Conservation (phyloP, 2,797 vertebrate genomes). For the Crax fasciolata region DNA sequence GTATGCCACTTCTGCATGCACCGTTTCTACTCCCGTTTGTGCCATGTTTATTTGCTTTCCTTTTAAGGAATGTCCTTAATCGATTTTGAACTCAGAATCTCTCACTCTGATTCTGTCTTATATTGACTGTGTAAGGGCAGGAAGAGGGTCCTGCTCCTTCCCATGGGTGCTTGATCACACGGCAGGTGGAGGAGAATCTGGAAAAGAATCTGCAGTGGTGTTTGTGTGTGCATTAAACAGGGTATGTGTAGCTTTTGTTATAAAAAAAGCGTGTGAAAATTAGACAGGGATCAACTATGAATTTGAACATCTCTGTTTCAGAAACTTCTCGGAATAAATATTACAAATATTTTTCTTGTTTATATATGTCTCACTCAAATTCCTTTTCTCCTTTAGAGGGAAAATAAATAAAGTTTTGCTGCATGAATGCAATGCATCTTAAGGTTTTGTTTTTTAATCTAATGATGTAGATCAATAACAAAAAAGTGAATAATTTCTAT, state of each 20-base stretch:
- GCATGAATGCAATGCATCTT: neutral
- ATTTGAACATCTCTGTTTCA: neutral
- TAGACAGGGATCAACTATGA: neutral
- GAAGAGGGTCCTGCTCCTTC: neutral
- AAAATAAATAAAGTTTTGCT: neutral
- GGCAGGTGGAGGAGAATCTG: neutral
- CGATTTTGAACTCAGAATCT: neutral
- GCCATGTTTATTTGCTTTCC: neutral
- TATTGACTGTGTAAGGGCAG: neutral
- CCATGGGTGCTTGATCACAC: neutral
- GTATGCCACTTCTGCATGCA: neutral
- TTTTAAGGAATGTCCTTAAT: neutral
- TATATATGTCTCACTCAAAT: neutral
- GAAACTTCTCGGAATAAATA: neutral
- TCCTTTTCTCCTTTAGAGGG: neutral
- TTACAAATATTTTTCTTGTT: neutral
- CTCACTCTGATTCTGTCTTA: neutral
- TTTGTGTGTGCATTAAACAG: neutral
- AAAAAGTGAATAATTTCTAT: neutral
- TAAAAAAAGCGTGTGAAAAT: neutral
- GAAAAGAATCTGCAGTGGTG: neutral
- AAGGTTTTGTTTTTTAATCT: neutral
- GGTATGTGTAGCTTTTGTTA: neutral
- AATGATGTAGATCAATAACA: neutral
- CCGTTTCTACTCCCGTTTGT: neutral